Percentiles rank a stretch among this genome's conserved stretches.
Evolutionary conservation across 2,113 vertebrate species (phyloP).

Genomic region (Laticauda colubrina): DNA sequence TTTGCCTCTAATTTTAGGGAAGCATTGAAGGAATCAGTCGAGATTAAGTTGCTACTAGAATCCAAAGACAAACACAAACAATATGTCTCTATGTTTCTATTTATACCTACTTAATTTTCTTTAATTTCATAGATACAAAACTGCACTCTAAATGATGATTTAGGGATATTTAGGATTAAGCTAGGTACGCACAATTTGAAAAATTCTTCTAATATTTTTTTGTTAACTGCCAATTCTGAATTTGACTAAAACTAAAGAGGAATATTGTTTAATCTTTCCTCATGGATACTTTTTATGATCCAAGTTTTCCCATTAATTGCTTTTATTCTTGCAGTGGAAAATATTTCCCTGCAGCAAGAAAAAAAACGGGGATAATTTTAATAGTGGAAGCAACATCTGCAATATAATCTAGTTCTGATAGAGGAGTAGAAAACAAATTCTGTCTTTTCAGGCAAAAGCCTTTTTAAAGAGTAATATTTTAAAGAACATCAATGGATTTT

Average conservation of each 20-base stretch:
- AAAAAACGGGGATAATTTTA: neutral
- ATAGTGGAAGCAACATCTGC: neutral
- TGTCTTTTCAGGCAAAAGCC: neutral
- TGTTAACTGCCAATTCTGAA: neutral
- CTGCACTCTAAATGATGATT: neutral
- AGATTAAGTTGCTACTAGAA: neutral
- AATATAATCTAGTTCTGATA: neutral
- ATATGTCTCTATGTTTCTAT: neutral
- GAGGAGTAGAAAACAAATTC: neutral
- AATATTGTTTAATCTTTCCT: neutral
- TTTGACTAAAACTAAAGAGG: neutral
- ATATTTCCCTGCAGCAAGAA: neutral
- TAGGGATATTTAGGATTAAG: neutral
- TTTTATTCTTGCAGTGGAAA: neutral
- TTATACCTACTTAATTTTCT: neutral
- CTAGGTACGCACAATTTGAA: neutral
- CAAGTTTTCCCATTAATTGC: neutral
- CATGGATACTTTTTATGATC: neutral
- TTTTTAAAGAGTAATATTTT: slow-evolving; percentile 4
- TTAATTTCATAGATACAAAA: neutral
- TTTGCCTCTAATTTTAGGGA: neutral
- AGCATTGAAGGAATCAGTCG: neutral
- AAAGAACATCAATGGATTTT: slow-evolving; percentile 12
- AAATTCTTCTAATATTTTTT: neutral
- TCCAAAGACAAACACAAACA: neutral